Percentiles rank a stretch among this genome's conserved stretches.
phyloP scores from a whole-genome alignment of 64 coral and sea anemone genomes.

The Stylophora pistillata region DNA sequence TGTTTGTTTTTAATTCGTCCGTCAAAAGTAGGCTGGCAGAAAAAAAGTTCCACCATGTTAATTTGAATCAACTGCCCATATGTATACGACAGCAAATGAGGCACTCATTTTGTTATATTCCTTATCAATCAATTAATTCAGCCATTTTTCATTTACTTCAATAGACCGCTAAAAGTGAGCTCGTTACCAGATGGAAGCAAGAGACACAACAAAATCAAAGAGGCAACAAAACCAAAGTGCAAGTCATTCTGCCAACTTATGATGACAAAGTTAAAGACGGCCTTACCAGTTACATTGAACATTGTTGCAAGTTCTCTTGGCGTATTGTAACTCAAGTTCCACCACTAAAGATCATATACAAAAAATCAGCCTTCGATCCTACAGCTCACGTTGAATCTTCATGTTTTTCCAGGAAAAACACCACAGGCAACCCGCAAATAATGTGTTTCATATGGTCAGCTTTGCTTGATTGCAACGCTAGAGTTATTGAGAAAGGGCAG shows the following conservation, averaged over 20 bases:
- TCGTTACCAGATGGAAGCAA: not conserved
- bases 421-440: not conserved
- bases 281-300: not conserved
- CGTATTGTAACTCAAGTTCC: slow-evolving; percentile 4
- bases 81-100: no score
- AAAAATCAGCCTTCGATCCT: not conserved
- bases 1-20: no score
- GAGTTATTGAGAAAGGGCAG: not conserved
- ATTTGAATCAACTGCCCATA: no score
- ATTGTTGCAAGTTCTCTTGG: slow-evolving; percentile 1
- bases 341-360: not conserved
- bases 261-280: not conserved
- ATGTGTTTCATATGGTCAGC: not conserved
- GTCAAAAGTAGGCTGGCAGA: no score
- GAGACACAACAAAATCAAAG: not conserved
- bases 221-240: not conserved
- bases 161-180: not conserved
- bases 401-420: not conserved
- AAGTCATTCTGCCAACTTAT: not conserved
- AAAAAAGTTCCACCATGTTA: no score
- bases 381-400: not conserved
- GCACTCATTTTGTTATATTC: no score
- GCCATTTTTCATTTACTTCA: no score
- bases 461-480: not conserved
- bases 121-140: no score